These are phyloP conservation scores for Syrista parreyssii DNA, from an alignment of 2,888 invertebrate species.

Conservation along the genomic window DNA sequence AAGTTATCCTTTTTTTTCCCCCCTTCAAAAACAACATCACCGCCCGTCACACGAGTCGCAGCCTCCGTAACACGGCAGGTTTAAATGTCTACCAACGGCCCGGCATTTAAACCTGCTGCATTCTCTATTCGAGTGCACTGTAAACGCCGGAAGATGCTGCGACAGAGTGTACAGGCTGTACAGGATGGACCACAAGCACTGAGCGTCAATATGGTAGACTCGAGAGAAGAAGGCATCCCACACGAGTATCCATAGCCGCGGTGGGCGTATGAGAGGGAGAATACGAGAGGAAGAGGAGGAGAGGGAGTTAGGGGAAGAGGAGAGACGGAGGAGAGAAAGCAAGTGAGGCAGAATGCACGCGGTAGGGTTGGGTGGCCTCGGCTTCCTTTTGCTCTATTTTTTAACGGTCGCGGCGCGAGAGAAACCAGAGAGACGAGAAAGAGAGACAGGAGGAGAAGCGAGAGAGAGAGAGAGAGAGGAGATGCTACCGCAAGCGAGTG, in stretches of 20 bases:
- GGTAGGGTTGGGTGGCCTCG: slow-evolving; percentile 34
- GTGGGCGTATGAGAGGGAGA: background rate
- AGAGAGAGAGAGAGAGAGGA: too few relatives aligned
- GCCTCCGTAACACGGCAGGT: background rate
- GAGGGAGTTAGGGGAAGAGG: slow-evolving; percentile 3
- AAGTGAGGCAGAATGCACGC: background rate
- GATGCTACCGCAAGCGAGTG: slow-evolving; percentile 6
- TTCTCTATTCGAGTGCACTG: background rate
- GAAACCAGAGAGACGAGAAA: slow-evolving; percentile 15
- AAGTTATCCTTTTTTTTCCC: background rate
- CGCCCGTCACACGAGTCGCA: background rate
- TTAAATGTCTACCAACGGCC: background rate
- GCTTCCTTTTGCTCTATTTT: slow-evolving; percentile 47
- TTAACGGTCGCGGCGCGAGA: slow-evolving; percentile 47
- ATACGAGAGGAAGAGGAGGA: background rate
- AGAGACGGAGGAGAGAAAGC: slow-evolving; percentile 1
- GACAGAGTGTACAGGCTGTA: background rate
- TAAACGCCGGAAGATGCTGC: background rate
- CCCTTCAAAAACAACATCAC: background rate
- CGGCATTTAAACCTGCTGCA: background rate
- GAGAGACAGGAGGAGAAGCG: slow-evolving; percentile 7
- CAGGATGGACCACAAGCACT: background rate
- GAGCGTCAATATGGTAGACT: background rate
- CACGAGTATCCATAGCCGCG: background rate
- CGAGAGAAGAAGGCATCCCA: background rate